Conservation (phyloP, 2,797 vertebrate genomes). For the Perdix hodgsoniae region DNA sequence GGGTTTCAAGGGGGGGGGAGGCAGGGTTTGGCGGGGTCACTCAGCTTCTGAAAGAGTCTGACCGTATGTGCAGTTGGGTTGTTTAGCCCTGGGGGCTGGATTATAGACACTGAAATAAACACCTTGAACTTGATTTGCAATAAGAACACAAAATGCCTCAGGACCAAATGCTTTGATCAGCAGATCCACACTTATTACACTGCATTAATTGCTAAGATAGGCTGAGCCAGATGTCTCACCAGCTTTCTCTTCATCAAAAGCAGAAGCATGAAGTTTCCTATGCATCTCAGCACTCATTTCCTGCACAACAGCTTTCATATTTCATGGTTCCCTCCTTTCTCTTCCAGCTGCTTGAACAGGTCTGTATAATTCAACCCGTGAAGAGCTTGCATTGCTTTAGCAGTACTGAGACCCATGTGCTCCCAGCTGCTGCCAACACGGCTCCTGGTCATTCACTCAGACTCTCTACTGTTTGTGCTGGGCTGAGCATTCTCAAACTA, state of each 20-base stretch:
- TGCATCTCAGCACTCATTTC: neutral
- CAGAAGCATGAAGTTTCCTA: slow-evolving; percentile 1
- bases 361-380: neutral
- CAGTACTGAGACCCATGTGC: neutral
- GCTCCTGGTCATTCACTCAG: neutral
- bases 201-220: slow-evolving; percentile 18
- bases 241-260: slow-evolving; percentile 15
- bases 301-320: neutral
- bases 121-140: neutral
- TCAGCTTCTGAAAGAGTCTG: neutral
- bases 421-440: neutral
- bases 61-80: fast-evolving
- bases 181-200: neutral
- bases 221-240: slow-evolving; percentile 28
- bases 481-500: neutral
- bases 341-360: neutral
- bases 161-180: slow-evolving; percentile 43
- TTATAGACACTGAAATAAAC: slow-evolving; percentile 13
- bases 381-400: neutral
- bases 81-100: neutral
- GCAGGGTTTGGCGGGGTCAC: neutral
- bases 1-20: neutral
- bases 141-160: neutral
- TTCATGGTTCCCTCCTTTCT: neutral
- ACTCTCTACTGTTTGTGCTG: neutral